Percentiles rank a stretch among this genome's conserved stretches.
phyloP scores from a whole-genome alignment of 2,888 invertebrate species.

The Phorcus lineatus region DNA sequence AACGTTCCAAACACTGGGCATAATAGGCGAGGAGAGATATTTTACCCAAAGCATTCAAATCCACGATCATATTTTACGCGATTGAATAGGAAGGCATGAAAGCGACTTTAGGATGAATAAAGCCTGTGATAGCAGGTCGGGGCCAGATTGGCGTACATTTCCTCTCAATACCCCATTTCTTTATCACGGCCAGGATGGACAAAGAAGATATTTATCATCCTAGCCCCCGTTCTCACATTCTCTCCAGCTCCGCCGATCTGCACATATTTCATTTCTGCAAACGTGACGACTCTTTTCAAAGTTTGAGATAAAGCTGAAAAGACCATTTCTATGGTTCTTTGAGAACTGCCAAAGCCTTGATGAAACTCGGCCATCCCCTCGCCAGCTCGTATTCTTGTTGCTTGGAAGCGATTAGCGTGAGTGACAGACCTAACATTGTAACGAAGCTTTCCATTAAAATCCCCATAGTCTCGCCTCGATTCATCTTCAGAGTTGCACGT shows the following conservation, averaged over 20 bases:
- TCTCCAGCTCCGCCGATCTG: constrained; percentile 11
- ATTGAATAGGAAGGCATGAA: constrained; percentile 17
- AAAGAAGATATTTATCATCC: constrained; percentile 27
- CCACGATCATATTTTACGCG: constrained; percentile 27
- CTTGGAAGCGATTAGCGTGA: constrained; percentile 22
- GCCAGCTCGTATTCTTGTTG: constrained; percentile 14
- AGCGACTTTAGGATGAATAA: constrained; percentile 15
- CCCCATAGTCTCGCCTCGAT: constrained; percentile 10
- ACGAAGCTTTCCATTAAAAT: constrained; percentile 25
- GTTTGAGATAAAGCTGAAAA: constrained; percentile 23
- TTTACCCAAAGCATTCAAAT: constrained; percentile 25
- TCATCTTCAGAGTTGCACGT: constrained; percentile 24
- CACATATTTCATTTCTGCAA: constrained; percentile 29
- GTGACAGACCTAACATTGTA: constrained; percentile 27
- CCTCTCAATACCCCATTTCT: constrained; percentile 25
- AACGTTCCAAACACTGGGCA: constrained; percentile 15
- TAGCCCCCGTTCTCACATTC: constrained; percentile 3
- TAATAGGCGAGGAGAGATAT: constrained; percentile 24
- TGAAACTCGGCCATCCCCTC: constrained; percentile 24
- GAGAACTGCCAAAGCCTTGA: constrained; percentile 16
- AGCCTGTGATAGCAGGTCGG: constrained; percentile 18
- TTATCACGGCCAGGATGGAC: constrained; percentile 17
- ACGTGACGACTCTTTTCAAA: constrained; percentile 28
- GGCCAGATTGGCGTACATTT: constrained; percentile 23
- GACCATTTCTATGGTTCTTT: constrained; percentile 27